Evolutionary conservation across 2,888 invertebrate genomes (phyloP).

Genomic region (Aspidiotus destructor): DNA sequence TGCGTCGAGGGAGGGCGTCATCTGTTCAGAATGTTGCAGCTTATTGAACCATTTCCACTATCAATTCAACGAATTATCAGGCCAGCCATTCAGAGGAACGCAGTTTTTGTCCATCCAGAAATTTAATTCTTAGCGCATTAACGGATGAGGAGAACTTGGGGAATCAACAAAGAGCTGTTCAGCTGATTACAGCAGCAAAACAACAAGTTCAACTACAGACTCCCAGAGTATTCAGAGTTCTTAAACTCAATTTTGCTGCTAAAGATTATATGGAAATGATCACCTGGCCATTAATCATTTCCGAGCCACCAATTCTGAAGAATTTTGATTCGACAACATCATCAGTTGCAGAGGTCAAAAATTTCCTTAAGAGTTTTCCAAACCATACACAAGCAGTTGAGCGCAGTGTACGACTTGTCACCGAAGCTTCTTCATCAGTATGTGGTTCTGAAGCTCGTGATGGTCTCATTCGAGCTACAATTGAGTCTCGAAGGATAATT

Average conservation of each 20-base stretch:
- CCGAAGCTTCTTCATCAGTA: neutral
- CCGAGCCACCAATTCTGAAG: neutral
- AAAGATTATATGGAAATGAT: neutral
- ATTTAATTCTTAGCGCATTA: neutral
- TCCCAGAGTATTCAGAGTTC: neutral
- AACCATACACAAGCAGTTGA: neutral
- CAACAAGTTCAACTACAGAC: neutral
- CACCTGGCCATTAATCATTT: neutral
- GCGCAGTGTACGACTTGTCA: neutral
- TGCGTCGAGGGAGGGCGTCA: conserved; percentile 9
- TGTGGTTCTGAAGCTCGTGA: neutral
- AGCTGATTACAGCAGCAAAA: no score
- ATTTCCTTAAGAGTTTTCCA: neutral
- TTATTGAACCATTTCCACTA: neutral
- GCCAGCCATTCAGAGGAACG: neutral
- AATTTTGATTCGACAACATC: no score
- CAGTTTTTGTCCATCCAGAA: neutral
- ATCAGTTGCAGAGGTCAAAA: neutral
- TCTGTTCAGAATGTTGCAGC: neutral
- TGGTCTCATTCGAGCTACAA: neutral
- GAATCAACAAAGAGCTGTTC: no score
- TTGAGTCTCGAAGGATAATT: neutral
- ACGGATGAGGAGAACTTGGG: neutral
- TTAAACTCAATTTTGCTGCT: neutral
- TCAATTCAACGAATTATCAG: neutral